These are phyloP conservation scores for Tachuris rubrigastra DNA, from an alignment of 2,113 vertebrate species.

Conservation along the genomic window DNA sequence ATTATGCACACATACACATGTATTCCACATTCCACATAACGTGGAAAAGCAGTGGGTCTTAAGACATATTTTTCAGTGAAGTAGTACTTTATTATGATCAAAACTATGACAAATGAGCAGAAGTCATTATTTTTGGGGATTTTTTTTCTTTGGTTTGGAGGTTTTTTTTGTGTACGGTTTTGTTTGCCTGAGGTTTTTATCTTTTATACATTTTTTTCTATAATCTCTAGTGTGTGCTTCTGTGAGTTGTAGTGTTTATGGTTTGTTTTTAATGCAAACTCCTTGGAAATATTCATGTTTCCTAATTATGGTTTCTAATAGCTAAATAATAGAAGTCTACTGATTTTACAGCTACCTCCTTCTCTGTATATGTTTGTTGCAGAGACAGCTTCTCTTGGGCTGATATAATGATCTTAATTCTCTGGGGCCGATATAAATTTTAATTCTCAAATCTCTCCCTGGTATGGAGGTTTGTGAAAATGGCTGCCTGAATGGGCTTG, in stretches of 20 bases:
- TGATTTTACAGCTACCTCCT: neutral
- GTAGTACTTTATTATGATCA: neutral
- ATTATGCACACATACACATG: neutral
- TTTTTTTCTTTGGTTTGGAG: neutral
- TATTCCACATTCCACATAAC: too few species aligned
- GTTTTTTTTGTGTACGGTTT: accelerated
- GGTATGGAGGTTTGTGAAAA: neutral
- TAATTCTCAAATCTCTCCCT: neutral
- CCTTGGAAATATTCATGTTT: neutral
- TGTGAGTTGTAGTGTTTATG: neutral
- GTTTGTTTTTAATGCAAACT: neutral
- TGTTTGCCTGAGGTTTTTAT: neutral
- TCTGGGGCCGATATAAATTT: neutral
- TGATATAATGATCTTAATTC: neutral
- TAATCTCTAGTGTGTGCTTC: neutral
- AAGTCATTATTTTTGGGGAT: neutral
- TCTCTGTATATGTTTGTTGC: neutral
- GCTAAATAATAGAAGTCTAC: neutral
- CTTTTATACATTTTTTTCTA: neutral
- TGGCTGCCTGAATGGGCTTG: neutral
- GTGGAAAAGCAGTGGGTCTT: neutral
- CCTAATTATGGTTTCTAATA: neutral
- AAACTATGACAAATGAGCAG: neutral
- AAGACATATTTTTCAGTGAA: neutral
- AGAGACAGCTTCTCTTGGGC: neutral